Evolutionary conservation across 2,888 invertebrate genomes (phyloP).

Genomic region (Philaethria dido): DNA sequence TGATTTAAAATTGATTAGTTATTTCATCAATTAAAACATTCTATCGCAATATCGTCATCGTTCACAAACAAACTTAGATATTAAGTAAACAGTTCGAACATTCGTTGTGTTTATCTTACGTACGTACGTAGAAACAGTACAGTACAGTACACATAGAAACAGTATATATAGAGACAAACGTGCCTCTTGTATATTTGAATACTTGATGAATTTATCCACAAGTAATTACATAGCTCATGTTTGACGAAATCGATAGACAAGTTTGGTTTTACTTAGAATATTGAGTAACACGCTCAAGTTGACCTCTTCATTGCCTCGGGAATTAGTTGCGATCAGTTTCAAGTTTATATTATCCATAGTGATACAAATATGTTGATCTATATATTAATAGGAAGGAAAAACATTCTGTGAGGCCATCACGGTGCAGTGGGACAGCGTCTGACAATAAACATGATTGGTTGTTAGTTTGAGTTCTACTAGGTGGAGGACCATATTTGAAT

Average conservation of each 20-base stretch:
- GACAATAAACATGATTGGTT: too few relatives aligned
- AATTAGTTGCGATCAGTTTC: neutral
- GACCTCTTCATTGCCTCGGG: neutral
- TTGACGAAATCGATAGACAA: neutral
- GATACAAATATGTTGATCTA: too few relatives aligned
- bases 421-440: too few relatives aligned
- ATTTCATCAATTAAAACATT: constrained; percentile 4
- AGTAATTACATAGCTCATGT: constrained; percentile 10
- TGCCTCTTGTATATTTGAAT: constrained; percentile 26
- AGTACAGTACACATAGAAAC: neutral
- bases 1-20: neutral
- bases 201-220: constrained; percentile 21
- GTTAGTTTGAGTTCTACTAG: too few relatives aligned
- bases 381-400: too few relatives aligned
- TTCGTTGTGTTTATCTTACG: neutral
- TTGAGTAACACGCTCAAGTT: neutral
- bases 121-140: neutral
- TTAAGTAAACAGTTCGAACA: constrained; percentile 8
- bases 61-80: constrained; percentile 9
- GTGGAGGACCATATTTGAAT: too few relatives aligned
- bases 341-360: neutral
- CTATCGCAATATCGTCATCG: too few relatives aligned
- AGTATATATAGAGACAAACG: constrained; percentile 9
- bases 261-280: neutral
- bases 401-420: too few relatives aligned